Base-by-base conservation (phyloP, 2,797 vertebrate species). In the Streptopelia turtur region DNA sequence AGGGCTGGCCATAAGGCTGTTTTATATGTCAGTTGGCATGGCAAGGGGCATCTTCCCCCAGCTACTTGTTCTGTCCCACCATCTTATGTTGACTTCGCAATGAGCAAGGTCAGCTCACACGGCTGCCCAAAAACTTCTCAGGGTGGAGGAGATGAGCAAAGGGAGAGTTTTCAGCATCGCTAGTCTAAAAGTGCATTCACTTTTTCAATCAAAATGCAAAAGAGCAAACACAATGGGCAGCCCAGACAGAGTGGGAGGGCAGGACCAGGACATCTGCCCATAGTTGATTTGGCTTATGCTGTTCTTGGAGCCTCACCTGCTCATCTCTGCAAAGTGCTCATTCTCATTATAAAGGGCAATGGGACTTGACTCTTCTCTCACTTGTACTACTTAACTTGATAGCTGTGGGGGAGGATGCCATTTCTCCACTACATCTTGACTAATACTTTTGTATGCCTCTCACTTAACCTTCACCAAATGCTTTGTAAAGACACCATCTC, bases 111-210 rank as follows among this genome's bases (percentile, higher is more conserved):
- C 77, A 78, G 28, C 35, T 81, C 35, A 37, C 24, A 6, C 9
- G 8, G n/a, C 22, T 45, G 60, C 10, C 16, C 2, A 3, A 52
- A 63, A 60, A n/a, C n/a, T 55, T 13, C 35, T 0, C 0, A 0
- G 25, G 7, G 12, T 49, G 18, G 60, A 71, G 43, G 14, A 59
- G 15, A 47, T 43, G 33, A 86, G 39, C 37, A 61, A 49, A 30
- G 16, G 43, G 16, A 39, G 52, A 27, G 8, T 65, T n/a, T 57
- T 68, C 31, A 82, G 28, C 21, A 8, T 16, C 53, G 33, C 33
- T 53, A 69, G 41, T 28, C 37, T 47, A 4, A 18, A 88, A 13
- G 4, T 3, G 9, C 16, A 9, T 35, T 61, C 27, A 5, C 16
- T 76, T 70, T 56, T 65, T 59, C 28, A 27, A 9, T 22, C 65